Percentiles rank a stretch among this genome's conserved stretches.
Conservation (phyloP, 2,797 vertebrate genomes). For the Mionectes olivaceus region DNA sequence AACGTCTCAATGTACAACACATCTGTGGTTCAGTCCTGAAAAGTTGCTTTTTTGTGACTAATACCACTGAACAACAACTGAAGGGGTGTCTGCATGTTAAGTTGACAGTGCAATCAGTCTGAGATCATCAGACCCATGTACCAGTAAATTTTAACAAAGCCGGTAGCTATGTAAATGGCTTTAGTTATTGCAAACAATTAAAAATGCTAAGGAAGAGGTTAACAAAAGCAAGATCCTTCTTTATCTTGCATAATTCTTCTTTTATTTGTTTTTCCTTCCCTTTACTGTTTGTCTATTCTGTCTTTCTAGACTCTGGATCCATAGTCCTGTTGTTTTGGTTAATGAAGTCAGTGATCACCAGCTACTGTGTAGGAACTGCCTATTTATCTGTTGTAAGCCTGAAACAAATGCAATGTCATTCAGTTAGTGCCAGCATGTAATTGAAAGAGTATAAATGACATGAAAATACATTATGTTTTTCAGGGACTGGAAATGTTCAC, state of each 20-base stretch:
- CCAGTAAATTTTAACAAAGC: not conserved
- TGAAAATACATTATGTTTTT: not conserved
- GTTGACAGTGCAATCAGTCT: not conserved
- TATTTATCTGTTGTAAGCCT: not conserved
- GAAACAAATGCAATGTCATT: not conserved
- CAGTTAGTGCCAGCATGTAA: not conserved
- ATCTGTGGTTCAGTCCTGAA: not conserved
- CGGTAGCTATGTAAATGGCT: not conserved
- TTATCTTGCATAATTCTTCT: not conserved
- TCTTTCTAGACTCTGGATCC: not conserved
- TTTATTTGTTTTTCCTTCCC: not conserved
- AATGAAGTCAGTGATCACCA: not conserved
- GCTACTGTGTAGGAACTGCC: not conserved
- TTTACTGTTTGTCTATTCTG: not conserved
- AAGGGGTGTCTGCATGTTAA: not conserved
- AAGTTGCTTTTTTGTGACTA: not conserved
- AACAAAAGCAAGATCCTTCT: rapidly evolving
- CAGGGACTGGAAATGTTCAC: not conserved
- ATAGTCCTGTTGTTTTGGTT: not conserved
- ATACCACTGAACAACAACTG: not conserved
- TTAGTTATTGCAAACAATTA: not conserved
- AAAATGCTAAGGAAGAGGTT: not conserved
- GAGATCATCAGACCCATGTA: not conserved
- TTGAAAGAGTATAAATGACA: not conserved
- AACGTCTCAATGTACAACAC: not conserved